A percentile compares a stretch with the other conserved stretches of the same genome.
Evolutionary conservation across 92 coral and sea anemone species (phyloP).

Genomic region (Muricea muricata): DNA sequence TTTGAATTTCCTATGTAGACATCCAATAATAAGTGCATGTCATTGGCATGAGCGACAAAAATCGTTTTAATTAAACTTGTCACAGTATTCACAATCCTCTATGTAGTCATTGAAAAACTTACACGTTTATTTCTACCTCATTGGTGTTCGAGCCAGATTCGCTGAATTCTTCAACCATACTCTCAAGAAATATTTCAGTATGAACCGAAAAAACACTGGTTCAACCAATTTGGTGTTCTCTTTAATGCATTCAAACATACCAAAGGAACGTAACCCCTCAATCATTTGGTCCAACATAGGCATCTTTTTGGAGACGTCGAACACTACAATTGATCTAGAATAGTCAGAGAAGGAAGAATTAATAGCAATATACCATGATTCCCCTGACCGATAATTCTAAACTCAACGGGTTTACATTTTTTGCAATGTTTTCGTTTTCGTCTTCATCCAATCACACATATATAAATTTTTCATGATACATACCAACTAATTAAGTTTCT

Average conservation of each 20-base stretch:
- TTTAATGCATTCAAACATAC: slow-evolving; percentile 35
- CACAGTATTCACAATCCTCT: slow-evolving; percentile 20
- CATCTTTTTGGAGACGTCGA: slow-evolving; percentile 25
- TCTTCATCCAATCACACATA: neutral
- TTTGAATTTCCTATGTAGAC: too few species aligned
- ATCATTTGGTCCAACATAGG: slow-evolving; percentile 39
- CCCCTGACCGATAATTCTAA: neutral
- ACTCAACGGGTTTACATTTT: neutral
- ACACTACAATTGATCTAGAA: slow-evolving; percentile 26
- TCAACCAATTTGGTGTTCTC: slow-evolving; percentile 10
- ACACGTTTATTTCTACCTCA: slow-evolving; percentile 22
- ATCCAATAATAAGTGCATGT: neutral
- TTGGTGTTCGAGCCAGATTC: slow-evolving; percentile 36
- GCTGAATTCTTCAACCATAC: slow-evolving; percentile 10
- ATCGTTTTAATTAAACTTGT: slow-evolving; percentile 10
- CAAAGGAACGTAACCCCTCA: slow-evolving; percentile 16
- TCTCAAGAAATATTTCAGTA: slow-evolving; percentile 15
- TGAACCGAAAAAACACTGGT: slow-evolving; percentile 9
- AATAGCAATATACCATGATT: neutral
- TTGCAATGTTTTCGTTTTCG: neutral
- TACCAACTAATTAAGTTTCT: slow-evolving; percentile 1
- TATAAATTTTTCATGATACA: neutral
- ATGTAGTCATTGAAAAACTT: slow-evolving; percentile 30
- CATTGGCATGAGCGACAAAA: slow-evolving; percentile 2
- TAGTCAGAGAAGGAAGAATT: slow-evolving; percentile 16